Percentiles rank a stretch among this genome's conserved stretches.
These are phyloP conservation scores for Diacarnus erythraeanus DNA, from an alignment of 37 sponge, comb jelly and placozoan species.

Conservation along the genomic window DNA sequence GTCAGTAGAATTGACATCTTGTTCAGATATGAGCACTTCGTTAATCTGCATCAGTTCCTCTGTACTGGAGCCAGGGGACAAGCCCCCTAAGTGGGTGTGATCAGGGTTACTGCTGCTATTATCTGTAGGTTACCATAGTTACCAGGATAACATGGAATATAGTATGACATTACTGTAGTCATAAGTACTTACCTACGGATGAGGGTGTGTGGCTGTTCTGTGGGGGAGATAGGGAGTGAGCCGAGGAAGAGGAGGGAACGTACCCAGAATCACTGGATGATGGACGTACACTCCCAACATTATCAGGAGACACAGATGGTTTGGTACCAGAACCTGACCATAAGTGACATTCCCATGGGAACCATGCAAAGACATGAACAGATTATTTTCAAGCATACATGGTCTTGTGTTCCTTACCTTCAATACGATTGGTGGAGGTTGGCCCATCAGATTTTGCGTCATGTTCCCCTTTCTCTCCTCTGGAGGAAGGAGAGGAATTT, in stretches of 20 bases:
- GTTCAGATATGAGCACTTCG: background rate
- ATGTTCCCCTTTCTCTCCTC: background rate
- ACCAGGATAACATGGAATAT: background rate
- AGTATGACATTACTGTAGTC: no score
- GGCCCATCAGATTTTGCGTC: background rate
- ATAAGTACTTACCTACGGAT: background rate
- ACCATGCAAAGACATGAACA: no score
- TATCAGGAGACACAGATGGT: background rate
- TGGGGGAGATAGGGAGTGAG: background rate
- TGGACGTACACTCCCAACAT: background rate
- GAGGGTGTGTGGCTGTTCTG: background rate
- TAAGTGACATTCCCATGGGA: no score
- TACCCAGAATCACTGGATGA: background rate
- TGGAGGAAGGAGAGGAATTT: background rate
- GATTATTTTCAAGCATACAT: background rate
- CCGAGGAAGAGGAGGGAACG: background rate
- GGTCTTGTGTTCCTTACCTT: background rate
- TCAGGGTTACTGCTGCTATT: background rate
- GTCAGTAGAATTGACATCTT: background rate
- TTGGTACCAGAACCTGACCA: background rate
- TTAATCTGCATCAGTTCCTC: slow-evolving; percentile 59
- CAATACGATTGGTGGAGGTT: background rate
- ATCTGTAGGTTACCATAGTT: background rate
- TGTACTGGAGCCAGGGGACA: slow-evolving; percentile 36
- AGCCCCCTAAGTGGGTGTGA: background rate